These are phyloP conservation scores for Drosophila lowei DNA, from an alignment of 1,140 invertebrate species.

Conservation along the genomic window DNA sequence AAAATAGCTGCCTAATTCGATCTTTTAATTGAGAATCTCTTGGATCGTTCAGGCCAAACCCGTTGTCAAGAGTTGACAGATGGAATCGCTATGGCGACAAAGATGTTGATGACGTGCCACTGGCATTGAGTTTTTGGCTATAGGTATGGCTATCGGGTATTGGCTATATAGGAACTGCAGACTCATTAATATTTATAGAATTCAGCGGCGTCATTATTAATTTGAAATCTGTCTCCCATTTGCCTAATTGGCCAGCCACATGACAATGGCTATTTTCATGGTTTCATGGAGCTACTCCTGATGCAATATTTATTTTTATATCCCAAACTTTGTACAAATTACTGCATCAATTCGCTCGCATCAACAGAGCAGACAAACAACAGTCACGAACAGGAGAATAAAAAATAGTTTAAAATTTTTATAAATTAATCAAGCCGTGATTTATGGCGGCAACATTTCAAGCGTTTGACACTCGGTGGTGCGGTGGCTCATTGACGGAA, in stretches of 20 bases:
- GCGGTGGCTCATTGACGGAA: slow-evolving; percentile 24
- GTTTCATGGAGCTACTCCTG: slow-evolving; percentile 20
- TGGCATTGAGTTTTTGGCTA: slow-evolving; percentile 46
- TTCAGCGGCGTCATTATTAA: slow-evolving; percentile 53
- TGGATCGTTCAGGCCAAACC: slow-evolving; percentile 17
- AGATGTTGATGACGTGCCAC: slow-evolving; percentile 67
- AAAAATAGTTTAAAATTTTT: slow-evolving; percentile 62
- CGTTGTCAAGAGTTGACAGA: slow-evolving; percentile 62
- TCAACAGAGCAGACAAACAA: slow-evolving; percentile 36
- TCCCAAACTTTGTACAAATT: slow-evolving; percentile 29
- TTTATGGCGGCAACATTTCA: slow-evolving; percentile 70
- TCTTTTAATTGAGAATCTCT: slow-evolving; percentile 64
- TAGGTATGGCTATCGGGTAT: not conserved
- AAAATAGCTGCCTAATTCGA: slow-evolving; percentile 24
- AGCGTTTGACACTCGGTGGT: slow-evolving; percentile 48
- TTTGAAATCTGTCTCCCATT: slow-evolving; percentile 66
- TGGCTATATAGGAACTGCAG: slow-evolving; percentile 22
- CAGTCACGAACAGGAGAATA: slow-evolving; percentile 41
- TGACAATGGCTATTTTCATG: slow-evolving; percentile 25
- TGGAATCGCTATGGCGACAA: slow-evolving; percentile 65
- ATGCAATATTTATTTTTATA: slow-evolving; percentile 46
- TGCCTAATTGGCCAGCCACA: slow-evolving; percentile 69
- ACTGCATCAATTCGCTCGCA: slow-evolving; percentile 40
- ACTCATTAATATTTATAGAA: slow-evolving; percentile 56
- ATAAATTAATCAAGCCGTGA: slow-evolving; percentile 77